Conservation (phyloP, 2,888 invertebrate species). For the Melikaiella ostensackeni region DNA sequence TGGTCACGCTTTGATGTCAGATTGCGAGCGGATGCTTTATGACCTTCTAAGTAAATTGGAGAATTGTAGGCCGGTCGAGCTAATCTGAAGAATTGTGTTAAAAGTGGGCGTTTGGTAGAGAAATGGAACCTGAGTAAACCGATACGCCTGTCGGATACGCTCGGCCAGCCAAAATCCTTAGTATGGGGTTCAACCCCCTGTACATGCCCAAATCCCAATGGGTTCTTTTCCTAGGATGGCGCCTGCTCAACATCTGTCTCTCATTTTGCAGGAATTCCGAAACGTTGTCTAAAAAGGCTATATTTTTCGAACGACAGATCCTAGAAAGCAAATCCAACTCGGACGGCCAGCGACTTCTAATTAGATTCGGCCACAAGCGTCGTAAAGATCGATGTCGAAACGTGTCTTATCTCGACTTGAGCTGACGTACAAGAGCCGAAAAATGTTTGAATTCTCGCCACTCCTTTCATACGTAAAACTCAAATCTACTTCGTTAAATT, state of each 20-base stretch:
- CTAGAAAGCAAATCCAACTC: background rate
- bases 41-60: slow-evolving; percentile 67
- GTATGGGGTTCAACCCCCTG: slow-evolving; percentile 60
- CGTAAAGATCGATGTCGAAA: slow-evolving; percentile 28
- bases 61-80: slow-evolving; percentile 70
- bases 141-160: slow-evolving; percentile 62
- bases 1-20: slow-evolving; percentile 9
- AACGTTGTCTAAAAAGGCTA: background rate
- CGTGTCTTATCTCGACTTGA: slow-evolving; percentile 16
- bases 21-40: slow-evolving; percentile 5
- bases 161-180: slow-evolving; percentile 29
- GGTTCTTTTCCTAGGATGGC: slow-evolving; percentile 68
- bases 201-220: slow-evolving; percentile 65
- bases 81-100: slow-evolving; percentile 75
- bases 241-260: slow-evolving; percentile 70
- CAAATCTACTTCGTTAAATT: slow-evolving; percentile 31
- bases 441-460: slow-evolving; percentile 20
- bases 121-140: slow-evolving; percentile 65
- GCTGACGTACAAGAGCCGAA: slow-evolving; percentile 16
- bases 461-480: slow-evolving; percentile 24
- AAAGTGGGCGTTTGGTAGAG: slow-evolving; percentile 69
- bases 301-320: background rate
- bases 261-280: slow-evolving; percentile 6
- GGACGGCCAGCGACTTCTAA: background rate
- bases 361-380: slow-evolving; percentile 7